Evolutionary conservation across 2,797 vertebrate species (phyloP).

Genomic region (Chiloscyllium punctatum): DNA sequence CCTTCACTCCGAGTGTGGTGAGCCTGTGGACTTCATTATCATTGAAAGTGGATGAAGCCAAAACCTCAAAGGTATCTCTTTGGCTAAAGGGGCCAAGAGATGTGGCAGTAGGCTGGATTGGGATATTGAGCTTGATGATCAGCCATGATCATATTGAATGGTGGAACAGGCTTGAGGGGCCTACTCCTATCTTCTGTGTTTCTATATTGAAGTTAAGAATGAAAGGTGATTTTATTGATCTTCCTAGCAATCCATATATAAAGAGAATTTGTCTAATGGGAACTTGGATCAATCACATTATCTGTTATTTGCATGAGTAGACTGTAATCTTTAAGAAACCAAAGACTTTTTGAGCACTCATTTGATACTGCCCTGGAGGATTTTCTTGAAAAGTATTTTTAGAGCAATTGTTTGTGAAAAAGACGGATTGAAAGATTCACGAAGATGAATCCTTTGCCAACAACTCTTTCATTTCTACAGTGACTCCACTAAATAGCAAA

Average conservation of each 20-base stretch:
- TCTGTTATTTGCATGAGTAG: background rate
- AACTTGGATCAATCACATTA: background rate
- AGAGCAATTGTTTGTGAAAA: constrained; percentile 6
- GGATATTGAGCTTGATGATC: no score
- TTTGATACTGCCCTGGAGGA: background rate
- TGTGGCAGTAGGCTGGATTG: no score
- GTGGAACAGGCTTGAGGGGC: no score
- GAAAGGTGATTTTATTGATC: no score
- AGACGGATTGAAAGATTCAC: background rate
- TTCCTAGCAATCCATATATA: background rate
- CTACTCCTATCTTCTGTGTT: no score
- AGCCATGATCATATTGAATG: no score
- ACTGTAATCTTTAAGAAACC: background rate
- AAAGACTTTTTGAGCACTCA: background rate
- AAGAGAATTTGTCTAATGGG: background rate
- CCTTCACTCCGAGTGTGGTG: no score
- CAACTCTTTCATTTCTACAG: background rate
- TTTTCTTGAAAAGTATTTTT: background rate
- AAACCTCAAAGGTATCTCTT: no score
- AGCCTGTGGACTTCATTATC: no score
- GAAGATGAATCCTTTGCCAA: background rate
- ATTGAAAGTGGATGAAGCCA: no score
- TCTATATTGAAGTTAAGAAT: no score
- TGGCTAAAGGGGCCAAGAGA: no score
- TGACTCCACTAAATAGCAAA: background rate